Percentiles rank a stretch among this genome's conserved stretches.
phyloP scores from a whole-genome alignment of 64 coral and sea anemone species.

The Pachyseris speciosa region DNA sequence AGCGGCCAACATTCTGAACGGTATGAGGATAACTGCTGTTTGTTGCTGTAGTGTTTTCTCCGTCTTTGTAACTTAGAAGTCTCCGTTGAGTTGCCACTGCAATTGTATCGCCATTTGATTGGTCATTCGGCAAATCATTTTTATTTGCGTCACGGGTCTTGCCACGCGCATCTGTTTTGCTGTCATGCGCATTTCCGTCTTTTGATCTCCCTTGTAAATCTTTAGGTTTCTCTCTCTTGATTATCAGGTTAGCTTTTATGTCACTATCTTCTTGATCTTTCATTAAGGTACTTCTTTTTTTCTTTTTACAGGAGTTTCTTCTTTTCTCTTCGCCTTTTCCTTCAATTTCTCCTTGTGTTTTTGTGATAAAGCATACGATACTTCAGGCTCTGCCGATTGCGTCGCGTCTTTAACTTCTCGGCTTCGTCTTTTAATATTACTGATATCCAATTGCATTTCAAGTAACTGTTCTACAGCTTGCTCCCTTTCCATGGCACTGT shows the following conservation, averaged over 20 bases:
- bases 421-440: neutral
- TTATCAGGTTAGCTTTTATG: neutral
- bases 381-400: neutral
- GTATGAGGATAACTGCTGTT: neutral
- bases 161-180: neutral
- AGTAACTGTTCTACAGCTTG: neutral
- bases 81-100: neutral
- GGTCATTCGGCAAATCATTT: neutral
- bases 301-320: neutral
- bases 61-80: neutral
- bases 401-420: neutral
- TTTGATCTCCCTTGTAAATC: neutral
- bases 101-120: neutral
- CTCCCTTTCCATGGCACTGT: slow-evolving; percentile 21
- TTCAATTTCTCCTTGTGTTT: neutral
- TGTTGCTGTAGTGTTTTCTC: neutral
- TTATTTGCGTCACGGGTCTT: neutral
- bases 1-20: no score
- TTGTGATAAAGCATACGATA: neutral
- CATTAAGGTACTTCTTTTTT: neutral
- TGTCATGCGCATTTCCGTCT: neutral
- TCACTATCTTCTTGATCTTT: neutral
- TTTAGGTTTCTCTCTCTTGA: neutral
- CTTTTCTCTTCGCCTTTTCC: neutral
- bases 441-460: slow-evolving; percentile 16